A percentile compares a stretch with the other conserved stretches of the same genome.
These are phyloP conservation scores for Aplidium turbinatum DNA, from an alignment of 23 tunicate genomes.

Conservation along the genomic window DNA sequence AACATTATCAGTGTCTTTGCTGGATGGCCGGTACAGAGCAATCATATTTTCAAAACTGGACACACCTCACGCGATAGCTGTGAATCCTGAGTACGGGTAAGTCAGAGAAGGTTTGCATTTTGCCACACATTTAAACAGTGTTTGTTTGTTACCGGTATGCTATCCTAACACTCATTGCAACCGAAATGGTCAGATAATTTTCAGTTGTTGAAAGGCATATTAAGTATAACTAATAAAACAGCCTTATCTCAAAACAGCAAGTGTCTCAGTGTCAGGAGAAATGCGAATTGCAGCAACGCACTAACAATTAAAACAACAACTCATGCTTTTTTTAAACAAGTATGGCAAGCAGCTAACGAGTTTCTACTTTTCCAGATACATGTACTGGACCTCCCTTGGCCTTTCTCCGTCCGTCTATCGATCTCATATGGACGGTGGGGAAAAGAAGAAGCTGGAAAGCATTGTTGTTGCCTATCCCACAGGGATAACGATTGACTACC, in stretches of 20 bases:
- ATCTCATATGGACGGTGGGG: constrained; percentile 78
- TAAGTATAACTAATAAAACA: too few relatives aligned
- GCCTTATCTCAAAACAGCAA: too few relatives aligned
- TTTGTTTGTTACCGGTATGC: too few relatives aligned
- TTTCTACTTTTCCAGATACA: constrained; percentile 35
- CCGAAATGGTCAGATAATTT: too few relatives aligned
- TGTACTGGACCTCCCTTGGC: constrained; percentile 78
- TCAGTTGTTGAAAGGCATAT: too few relatives aligned
- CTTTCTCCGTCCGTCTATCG: constrained; percentile 40
- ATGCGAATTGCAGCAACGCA: too few relatives aligned
- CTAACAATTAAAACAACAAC: too few relatives aligned
- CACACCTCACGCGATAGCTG: constrained; percentile 61
- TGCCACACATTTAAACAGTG: neutral
- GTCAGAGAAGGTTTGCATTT: neutral
- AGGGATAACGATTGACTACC: constrained; percentile 74
- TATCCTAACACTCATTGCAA: too few relatives aligned
- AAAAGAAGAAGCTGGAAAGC: constrained; percentile 18
- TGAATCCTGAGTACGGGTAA: constrained; percentile 74
- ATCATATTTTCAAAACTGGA: constrained; percentile 50
- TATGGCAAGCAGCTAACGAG: too few relatives aligned
- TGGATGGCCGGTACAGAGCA: constrained; percentile 69
- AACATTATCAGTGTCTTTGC: constrained; percentile 48
- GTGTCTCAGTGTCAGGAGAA: too few relatives aligned
- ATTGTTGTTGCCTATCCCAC: constrained; percentile 55
- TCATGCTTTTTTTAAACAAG: too few relatives aligned